Conservation (phyloP, 1,140 invertebrate genomes). For the Tetranychus cinnabarinus region DNA sequence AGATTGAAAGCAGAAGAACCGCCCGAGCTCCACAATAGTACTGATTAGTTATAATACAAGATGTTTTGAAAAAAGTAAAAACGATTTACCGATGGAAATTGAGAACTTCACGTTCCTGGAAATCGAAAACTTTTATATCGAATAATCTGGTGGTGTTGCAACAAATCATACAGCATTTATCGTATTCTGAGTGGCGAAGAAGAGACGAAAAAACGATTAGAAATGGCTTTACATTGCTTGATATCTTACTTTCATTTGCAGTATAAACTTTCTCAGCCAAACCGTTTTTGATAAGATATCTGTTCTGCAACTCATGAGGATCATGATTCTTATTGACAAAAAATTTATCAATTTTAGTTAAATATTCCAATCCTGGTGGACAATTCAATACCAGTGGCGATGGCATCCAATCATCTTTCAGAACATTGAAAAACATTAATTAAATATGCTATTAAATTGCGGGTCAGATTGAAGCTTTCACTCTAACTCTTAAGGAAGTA, state of each 20-base stretch:
- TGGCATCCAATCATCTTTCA: too few species aligned
- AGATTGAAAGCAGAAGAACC: too few species aligned
- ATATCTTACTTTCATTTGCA: slow-evolving; percentile 36
- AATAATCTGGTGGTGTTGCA: slow-evolving; percentile 47
- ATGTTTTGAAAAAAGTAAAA: too few species aligned
- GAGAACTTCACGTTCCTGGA: slow-evolving; percentile 48
- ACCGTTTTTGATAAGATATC: slow-evolving; percentile 47
- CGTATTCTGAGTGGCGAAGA: slow-evolving; percentile 14
- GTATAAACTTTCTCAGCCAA: slow-evolving; percentile 54
- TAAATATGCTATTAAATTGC: too few species aligned
- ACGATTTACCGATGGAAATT: slow-evolving; percentile 22
- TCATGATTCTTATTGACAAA: slow-evolving; percentile 10
- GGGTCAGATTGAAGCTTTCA: too few species aligned
- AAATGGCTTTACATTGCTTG: too few species aligned
- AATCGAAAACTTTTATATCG: slow-evolving; percentile 61
- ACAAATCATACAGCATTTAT: slow-evolving; percentile 47
- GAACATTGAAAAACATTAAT: too few species aligned
- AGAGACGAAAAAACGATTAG: not conserved
- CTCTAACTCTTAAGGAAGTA: too few species aligned
- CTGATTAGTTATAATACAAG: too few species aligned
- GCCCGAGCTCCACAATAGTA: too few species aligned
- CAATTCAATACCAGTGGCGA: too few species aligned
- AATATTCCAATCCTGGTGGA: slow-evolving; percentile 10
- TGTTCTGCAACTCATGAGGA: slow-evolving; percentile 41
- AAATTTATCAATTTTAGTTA: slow-evolving; percentile 7